Conservation (phyloP, 2,113 vertebrate species). For the Rhinopomastus cyanomelas region DNA sequence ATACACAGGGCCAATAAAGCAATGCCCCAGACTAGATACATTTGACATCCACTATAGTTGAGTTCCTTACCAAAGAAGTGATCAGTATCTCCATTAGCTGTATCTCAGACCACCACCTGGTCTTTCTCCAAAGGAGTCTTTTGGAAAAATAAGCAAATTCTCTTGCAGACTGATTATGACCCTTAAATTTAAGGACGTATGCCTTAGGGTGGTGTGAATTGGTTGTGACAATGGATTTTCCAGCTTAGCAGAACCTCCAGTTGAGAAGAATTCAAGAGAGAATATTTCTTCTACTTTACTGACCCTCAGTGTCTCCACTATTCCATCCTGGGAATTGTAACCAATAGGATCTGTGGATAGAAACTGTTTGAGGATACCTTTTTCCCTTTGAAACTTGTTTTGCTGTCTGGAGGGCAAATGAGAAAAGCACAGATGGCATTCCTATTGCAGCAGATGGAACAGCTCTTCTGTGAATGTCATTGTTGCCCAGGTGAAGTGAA, state of each 20-base stretch:
- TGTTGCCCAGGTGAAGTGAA: conserved; percentile 57
- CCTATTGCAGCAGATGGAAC: conserved; percentile 54
- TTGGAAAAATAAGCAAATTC: neutral
- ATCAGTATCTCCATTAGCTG: neutral
- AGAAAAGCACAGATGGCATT: conserved; percentile 45
- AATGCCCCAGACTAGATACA: neutral
- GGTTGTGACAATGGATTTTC: neutral
- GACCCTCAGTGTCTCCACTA: neutral
- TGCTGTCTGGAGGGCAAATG: neutral
- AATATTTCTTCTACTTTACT: neutral
- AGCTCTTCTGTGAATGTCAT: conserved; percentile 56
- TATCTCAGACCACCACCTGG: neutral
- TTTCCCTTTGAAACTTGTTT: neutral
- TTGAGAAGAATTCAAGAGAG: neutral
- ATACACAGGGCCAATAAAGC: neutral
- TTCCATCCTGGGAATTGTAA: neutral
- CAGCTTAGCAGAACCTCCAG: neutral
- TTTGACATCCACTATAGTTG: neutral
- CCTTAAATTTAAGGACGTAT: neutral
- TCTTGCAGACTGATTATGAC: neutral
- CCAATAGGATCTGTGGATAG: neutral
- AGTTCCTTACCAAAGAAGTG: neutral
- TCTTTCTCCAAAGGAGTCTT: neutral
- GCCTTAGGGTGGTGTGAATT: neutral
- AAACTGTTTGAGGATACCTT: neutral